Evolutionary conservation across 1,140 invertebrate species (phyloP), one percentile per base, ranked within the genome.

Genomic region (Formica exsecta): DNA sequence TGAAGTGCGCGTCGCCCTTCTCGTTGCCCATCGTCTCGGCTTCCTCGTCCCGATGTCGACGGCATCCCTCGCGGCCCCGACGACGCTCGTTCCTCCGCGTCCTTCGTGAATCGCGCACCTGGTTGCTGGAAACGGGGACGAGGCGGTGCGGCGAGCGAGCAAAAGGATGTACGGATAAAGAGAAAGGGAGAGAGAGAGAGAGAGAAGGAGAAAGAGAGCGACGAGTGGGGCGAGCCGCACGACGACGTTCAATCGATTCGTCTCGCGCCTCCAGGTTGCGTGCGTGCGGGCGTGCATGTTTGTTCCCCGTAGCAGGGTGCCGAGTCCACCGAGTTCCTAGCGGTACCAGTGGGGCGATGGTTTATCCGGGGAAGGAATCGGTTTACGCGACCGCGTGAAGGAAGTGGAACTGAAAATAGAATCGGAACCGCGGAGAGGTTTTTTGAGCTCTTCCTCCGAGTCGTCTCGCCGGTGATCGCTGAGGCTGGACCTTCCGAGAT

Each of bases 201-300:
- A 48, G 64, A 38, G n/a, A 61, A 22, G 75, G 65, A 70, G 54
- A 68, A 41, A 22, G 22, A 16, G 57, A 25, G 13, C 8, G 22
- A 22, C 36, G 64, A 83, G 87, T 73, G 88, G 89, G 86, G 88
- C 59, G 81, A 87, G 86, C 70, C 51, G 79, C 64, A 48, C 66
- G 77, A 51, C 68, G 65, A 73, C 61, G 81, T 90, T 90, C 89
- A 90, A 51, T 90, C 89, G 89, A 90, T 90, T 90, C 89, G 83
- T 59, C 70, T 59, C 70, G 61, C 75, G 70, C 70, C 81, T 79
- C 86, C 83, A 88, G 86, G 86, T 87, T 84, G 59, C 73, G 57
- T 85, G 70, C 75, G 64, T 77, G 64, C 62, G 19, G 61, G 64
- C 22, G 36, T 57, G 65, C 29, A 4, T 64, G 74, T 7, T 61